phyloP scores from a whole-genome alignment of 1,140 invertebrate species.

The Drosophila simulans region DNA sequence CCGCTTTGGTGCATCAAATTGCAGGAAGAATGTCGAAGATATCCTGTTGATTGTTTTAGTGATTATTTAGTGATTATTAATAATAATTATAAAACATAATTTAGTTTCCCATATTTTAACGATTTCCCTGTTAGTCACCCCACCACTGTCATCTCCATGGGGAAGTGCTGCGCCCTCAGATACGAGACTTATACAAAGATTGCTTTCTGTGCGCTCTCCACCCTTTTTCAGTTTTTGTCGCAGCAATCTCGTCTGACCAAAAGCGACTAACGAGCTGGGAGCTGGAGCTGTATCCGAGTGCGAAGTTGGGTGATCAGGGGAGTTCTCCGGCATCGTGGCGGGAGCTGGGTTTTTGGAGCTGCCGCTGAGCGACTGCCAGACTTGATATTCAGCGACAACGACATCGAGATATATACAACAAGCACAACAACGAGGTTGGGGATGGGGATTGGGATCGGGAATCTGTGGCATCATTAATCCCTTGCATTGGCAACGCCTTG shows the following conservation, averaged over 20 bases:
- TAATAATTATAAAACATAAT: no score
- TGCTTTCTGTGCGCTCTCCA: conserved; percentile 38
- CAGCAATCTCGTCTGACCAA: conserved; percentile 79
- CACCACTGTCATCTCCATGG: conserved; percentile 13
- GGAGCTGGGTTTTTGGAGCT: conserved; percentile 5
- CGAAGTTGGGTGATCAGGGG: conserved; percentile 5
- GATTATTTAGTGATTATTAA: no score
- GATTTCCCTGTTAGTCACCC: background rate
- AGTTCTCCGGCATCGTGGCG: background rate
- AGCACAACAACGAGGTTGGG: background rate
- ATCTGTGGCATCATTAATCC: conserved; percentile 81
- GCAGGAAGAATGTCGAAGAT: background rate
- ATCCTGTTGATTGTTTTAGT: no score
- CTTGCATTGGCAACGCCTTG: conserved; percentile 73
- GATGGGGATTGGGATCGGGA: conserved; percentile 2
- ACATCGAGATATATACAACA: conserved; percentile 21
- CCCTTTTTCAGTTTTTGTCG: conserved; percentile 59
- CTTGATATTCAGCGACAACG: conserved; percentile 66
- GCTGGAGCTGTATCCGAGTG: conserved; percentile 9
- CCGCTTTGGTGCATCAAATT: background rate
- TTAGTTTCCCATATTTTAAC: background rate
- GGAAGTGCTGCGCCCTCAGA: conserved; percentile 58
- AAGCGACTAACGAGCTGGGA: conserved; percentile 77
- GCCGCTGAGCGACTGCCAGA: conserved; percentile 73
- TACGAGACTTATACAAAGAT: conserved; percentile 55